Base-by-base conservation (phyloP, 2,113 vertebrate genomes). In the Cyprinodon variegatus region DNA sequence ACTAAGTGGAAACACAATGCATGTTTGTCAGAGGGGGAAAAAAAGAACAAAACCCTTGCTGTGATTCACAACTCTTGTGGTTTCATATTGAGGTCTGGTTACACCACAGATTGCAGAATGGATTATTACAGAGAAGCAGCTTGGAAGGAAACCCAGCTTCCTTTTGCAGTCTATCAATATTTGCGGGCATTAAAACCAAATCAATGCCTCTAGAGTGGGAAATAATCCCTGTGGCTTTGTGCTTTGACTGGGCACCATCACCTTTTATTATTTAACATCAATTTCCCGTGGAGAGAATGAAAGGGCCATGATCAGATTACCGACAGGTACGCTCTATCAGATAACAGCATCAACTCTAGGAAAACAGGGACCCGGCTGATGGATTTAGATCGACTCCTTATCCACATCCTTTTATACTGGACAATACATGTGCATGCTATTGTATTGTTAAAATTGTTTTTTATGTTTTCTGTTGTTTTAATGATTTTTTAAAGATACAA, bases 251-350 rank as follows among this genome's bases (percentile, higher is more conserved):
- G 76, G 83, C 81, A 78, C 81, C 76, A 77, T 74, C 76, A 83
- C 78, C 85, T 82, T 92, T 90, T 87, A 93, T 92, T 88, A 85
- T 88, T 89, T 77, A 85, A 83, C 86, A 86, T 88, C 90, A 89
- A 84, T 89, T 77, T 83, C 75, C 84, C 45, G 82, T 17, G 39
- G 78, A 74, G 74, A 68, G 83, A 90, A 91, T 82, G 72, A 92
- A 91, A 90, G 85, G 78, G 66, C 74, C 76, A 69, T 80, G 87
- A 89, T 91, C 86, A 89, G 81, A 87, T 88, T 86, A 90, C 82
- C 70, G 72, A 77, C 89, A 88, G 83, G 89, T 85, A 89, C 72
- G 76, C 77, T 81, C 74, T 45, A 76, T 5, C 62, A 87, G 81
- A 90, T 87, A 90, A 90, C 85, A 78, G 65, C 85, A 80, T 87